Evolutionary conservation across 2,113 vertebrate species (phyloP).

Genomic region (Xenotilapia flavipinnis): DNA sequence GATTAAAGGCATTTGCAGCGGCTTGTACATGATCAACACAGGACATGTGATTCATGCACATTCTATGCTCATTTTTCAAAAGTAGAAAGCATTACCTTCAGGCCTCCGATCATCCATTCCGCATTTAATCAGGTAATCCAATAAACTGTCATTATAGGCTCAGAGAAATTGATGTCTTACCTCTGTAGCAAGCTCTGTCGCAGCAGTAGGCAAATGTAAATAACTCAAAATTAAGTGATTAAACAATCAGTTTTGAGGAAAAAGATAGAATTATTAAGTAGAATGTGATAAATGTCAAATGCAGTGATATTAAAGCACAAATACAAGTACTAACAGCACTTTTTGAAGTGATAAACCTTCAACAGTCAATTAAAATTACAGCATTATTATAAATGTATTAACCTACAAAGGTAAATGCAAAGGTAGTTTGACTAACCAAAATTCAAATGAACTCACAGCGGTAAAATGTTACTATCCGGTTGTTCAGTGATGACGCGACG

Average conservation of each 20-base stretch:
- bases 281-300: conserved; percentile 38
- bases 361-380: neutral
- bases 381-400: neutral
- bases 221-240: conserved; percentile 13
- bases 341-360: neutral
- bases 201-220: conserved; percentile 16
- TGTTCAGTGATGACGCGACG: too few species aligned
- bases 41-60: conserved; percentile 8
- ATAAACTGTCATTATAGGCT: conserved; percentile 41
- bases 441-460: accelerated
- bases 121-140: conserved; percentile 59
- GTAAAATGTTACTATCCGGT: neutral
- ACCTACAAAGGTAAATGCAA: neutral
- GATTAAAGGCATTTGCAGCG: neutral
- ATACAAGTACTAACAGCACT: neutral
- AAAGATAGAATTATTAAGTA: conserved; percentile 16
- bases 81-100: conserved; percentile 20
- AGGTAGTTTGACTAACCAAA: neutral
- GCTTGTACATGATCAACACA: neutral
- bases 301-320: neutral
- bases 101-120: conserved; percentile 33
- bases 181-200: neutral
- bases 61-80: conserved; percentile 32
- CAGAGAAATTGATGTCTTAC: conserved; percentile 39
- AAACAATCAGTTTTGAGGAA: conserved; percentile 9